Base-by-base conservation (phyloP, 2,797 vertebrate genomes). In the Melanotaenia maccullochi region DNA sequence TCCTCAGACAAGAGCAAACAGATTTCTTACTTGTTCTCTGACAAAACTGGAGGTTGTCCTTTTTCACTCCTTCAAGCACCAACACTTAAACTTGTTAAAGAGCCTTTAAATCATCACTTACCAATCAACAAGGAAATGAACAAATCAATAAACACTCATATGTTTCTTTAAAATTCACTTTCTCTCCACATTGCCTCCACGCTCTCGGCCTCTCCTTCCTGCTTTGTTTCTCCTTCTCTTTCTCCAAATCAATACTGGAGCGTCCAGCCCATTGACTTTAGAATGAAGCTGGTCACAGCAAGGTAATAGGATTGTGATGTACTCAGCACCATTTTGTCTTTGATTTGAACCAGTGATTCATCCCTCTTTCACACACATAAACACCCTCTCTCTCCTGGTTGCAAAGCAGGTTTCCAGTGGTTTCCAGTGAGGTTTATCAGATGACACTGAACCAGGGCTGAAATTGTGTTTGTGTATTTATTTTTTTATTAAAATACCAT, bases 81-180 rank as follows among this genome's bases (percentile, higher is more conserved):
- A 24, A 5, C 63, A 63, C 30, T 65, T 56, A 56, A 72, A 70
- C 36, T 71, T 74, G 54, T 79, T 82, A 62, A 81, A 74, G 62
- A 68, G 5, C 58, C 78, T 11, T 49, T 85, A 71, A 83, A 78
- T 86, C 80, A 74, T 60, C 28, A 58, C 54, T 30, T 18, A n/a
- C 69, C 25, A 22, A 60, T 67, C 60, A 69, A 59, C 58, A 28
- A 25, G 66, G 65, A 81, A 84, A 85, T 84, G 62, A 78, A 65
- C 51, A 13, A 68, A 89, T 87, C 83, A 12, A 85, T 87, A 67
- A 83, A 79, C 66, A 30, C 65, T 84, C 60, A 79, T 65, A 73
- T 77, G 67, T 84, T 86, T 77, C 65, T 81, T 73, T 67, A 65
- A 33, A 60, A 40, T 75, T 71, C 58, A 20, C 75, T 66, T 59